Conservation (phyloP, 2,113 vertebrate species). For the Gadus chalcogrammus region DNA sequence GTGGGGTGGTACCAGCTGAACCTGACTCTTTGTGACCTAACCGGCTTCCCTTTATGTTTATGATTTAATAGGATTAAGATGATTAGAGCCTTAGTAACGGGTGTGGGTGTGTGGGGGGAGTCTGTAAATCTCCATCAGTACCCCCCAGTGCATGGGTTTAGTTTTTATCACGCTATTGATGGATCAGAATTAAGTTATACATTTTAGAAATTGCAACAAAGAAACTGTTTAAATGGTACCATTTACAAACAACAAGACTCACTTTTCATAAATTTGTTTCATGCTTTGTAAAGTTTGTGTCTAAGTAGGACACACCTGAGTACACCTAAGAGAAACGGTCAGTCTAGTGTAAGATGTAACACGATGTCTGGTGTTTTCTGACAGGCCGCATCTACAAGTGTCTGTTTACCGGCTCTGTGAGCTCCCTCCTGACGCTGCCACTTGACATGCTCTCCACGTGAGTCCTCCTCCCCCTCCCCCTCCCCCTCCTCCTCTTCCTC, state of each 20-base stretch:
- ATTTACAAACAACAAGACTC: too few species aligned
- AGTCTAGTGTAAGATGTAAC: too few species aligned
- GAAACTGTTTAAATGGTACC: too few species aligned
- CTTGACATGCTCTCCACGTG: constrained; percentile 99
- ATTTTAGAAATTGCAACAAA: too few species aligned
- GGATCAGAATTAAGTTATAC: too few species aligned
- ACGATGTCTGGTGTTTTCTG: background rate
- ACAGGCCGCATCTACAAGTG: constrained; percentile 99
- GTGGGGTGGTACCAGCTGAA: background rate
- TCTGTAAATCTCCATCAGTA: constrained; percentile 8
- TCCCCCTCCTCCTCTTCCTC: too few species aligned
- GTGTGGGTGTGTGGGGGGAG: too few species aligned
- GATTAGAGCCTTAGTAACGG: background rate
- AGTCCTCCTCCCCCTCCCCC: constrained; percentile 60
- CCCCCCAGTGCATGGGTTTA: too few species aligned
- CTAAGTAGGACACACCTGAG: too few species aligned
- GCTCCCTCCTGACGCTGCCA: constrained; percentile 97
- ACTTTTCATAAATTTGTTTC: background rate
- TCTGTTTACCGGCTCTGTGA: constrained; percentile 99
- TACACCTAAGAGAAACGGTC: too few species aligned
- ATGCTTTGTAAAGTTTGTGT: background rate
- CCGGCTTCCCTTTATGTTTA: constrained; percentile 6
- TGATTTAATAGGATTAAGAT: constrained; percentile 15
- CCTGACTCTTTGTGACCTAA: background rate
- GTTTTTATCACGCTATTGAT: too few species aligned